Evolutionary conservation across 2,888 invertebrate species (phyloP).

Genomic region (Thymelicus sylvestris): DNA sequence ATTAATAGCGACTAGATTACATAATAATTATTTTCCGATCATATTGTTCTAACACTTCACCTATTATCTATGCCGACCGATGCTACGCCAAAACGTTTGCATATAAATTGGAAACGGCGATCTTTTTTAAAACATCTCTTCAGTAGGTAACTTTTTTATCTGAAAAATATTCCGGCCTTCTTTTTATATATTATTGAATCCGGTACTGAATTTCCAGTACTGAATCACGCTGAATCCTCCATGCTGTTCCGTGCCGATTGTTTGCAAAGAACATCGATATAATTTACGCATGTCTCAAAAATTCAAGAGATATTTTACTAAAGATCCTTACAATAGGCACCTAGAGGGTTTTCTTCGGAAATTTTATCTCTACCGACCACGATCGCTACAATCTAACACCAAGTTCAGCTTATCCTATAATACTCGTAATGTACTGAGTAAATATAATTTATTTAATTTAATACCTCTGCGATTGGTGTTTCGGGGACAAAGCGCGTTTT

Average conservation of each 20-base stretch:
- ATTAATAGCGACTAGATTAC: constrained; percentile 75
- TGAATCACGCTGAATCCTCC: too few species aligned
- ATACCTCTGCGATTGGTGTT: constrained; percentile 67
- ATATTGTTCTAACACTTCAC: constrained; percentile 56
- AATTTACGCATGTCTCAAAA: too few species aligned
- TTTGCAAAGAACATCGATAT: too few species aligned
- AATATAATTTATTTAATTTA: constrained; percentile 47
- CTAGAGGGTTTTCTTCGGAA: constrained; percentile 44
- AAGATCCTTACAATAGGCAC: constrained; percentile 17
- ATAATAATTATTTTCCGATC: constrained; percentile 47
- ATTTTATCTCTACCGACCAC: constrained; percentile 72
- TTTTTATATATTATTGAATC: too few species aligned
- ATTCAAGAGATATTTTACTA: constrained; percentile 20
- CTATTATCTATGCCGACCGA: constrained; percentile 62
- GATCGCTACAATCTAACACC: constrained; percentile 77
- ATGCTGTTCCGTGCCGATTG: too few species aligned
- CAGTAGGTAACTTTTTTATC: constrained; percentile 21
- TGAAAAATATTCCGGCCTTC: too few species aligned
- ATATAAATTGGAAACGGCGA: constrained; percentile 44
- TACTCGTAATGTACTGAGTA: constrained; percentile 55
- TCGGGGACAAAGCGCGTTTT: constrained; percentile 58
- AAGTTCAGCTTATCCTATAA: constrained; percentile 56
- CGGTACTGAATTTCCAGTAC: too few species aligned
- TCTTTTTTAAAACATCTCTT: constrained; percentile 47
- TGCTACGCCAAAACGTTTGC: constrained; percentile 56